phyloP scores from a whole-genome alignment of 2,888 invertebrate species.

The Troides aeacus region DNA sequence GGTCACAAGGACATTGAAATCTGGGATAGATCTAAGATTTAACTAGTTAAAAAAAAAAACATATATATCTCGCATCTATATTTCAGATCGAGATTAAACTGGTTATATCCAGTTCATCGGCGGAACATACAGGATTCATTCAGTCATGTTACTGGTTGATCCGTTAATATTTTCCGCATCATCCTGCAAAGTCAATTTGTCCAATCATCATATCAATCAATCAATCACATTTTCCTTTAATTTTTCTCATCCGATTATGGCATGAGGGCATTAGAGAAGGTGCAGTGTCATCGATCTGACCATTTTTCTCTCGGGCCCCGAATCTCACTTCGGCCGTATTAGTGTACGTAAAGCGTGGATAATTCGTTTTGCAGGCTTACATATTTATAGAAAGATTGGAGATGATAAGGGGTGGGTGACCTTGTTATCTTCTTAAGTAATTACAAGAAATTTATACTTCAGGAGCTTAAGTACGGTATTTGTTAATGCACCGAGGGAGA shows the following conservation, averaged over 20 bases:
- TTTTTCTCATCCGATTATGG: constrained; percentile 67
- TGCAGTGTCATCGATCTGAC: constrained; percentile 60
- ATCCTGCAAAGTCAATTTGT: constrained; percentile 31
- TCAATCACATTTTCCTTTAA: constrained; percentile 58
- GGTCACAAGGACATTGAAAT: too few relatives aligned
- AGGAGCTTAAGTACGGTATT: too few relatives aligned
- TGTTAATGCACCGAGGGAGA: too few relatives aligned
- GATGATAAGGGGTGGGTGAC: too few relatives aligned
- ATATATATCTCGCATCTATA: too few relatives aligned
- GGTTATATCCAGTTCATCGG: too few relatives aligned
- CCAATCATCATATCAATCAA: constrained; percentile 44
- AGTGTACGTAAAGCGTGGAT: constrained; percentile 61
- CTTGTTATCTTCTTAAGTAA: too few relatives aligned
- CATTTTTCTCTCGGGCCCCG: constrained; percentile 70
- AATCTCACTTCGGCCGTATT: constrained; percentile 63
- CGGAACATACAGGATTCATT: too few relatives aligned
- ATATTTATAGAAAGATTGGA: constrained; percentile 39
- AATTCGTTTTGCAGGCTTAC: constrained; percentile 53
- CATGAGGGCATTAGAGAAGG: constrained; percentile 54
- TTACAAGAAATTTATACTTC: too few relatives aligned
- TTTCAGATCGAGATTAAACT: too few relatives aligned
- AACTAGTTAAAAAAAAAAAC: too few relatives aligned
- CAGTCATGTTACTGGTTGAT: not conserved
- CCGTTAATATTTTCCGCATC: constrained; percentile 8
- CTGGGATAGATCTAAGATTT: too few relatives aligned